phyloP scores from a whole-genome alignment of 2,113 vertebrate species.

The Elgaria multicarinata region DNA sequence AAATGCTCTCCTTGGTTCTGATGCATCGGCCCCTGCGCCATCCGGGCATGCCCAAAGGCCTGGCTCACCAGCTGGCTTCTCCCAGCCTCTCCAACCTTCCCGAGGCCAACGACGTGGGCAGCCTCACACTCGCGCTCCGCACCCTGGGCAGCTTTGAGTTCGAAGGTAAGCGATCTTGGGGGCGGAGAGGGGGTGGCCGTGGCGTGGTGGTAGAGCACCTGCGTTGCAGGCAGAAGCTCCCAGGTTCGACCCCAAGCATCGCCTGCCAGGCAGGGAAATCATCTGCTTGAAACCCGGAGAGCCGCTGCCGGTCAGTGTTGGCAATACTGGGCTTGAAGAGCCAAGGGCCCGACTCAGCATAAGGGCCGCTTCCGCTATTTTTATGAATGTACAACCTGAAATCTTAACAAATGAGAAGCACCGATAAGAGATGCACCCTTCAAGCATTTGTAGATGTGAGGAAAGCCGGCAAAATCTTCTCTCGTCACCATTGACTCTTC shows the following conservation, averaged over 20 bases:
- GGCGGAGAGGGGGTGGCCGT: neutral
- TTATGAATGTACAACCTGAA: neutral
- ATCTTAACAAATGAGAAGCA: neutral
- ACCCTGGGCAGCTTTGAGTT: conserved; percentile 98
- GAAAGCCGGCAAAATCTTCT: neutral
- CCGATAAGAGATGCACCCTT: too few species aligned
- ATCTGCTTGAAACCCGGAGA: too few species aligned
- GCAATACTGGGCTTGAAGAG: too few species aligned
- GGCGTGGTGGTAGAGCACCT: too few species aligned
- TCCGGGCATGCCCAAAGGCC: conserved; percentile 97
- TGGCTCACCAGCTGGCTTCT: conserved; percentile 94
- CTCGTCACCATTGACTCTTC: neutral
- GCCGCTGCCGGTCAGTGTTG: too few species aligned
- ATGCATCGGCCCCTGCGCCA: conserved; percentile 98
- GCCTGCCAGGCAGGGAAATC: too few species aligned
- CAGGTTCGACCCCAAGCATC: too few species aligned
- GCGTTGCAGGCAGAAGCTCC: too few species aligned
- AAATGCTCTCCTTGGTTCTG: conserved; percentile 97
- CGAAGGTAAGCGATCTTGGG: conserved; percentile 82
- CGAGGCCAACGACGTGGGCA: conserved; percentile 95
- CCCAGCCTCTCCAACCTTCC: conserved; percentile 96
- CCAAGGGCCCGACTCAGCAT: too few species aligned
- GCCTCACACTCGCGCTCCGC: conserved; percentile 95
- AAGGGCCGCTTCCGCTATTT: neutral
- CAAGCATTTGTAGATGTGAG: too few species aligned